phyloP scores from a whole-genome alignment of 2,888 invertebrate species.

The Lysandra coridon region DNA sequence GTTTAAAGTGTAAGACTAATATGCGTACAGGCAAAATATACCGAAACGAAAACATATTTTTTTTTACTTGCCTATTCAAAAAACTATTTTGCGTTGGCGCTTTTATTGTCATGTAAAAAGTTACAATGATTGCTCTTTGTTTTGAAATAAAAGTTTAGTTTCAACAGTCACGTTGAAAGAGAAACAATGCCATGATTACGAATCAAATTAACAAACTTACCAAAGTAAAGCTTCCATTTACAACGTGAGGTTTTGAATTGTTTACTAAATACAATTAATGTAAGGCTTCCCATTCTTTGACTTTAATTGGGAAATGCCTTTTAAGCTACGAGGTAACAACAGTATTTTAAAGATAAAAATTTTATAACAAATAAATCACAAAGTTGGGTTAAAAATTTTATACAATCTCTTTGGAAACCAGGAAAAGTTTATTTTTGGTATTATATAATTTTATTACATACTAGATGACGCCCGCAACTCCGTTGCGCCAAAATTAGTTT shows the following conservation, averaged over 20 bases:
- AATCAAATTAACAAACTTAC: constrained; percentile 5
- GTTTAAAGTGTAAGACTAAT: no score
- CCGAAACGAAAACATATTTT: neutral
- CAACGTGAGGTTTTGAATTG: neutral
- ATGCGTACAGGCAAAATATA: neutral
- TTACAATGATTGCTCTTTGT: neutral
- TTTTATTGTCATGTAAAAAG: neutral
- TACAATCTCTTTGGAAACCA: no score
- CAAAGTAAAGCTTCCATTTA: neutral
- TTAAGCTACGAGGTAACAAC: neutral
- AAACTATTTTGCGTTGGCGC: neutral
- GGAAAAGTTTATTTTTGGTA: no score
- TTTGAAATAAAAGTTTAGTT: neutral
- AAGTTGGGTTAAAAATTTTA: no score
- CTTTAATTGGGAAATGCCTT: neutral
- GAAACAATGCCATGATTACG: neutral
- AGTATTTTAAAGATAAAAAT: neutral
- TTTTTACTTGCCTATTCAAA: neutral
- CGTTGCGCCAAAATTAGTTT: no score
- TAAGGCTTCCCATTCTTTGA: neutral
- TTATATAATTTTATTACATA: no score
- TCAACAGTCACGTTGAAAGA: neutral
- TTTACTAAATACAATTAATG: neutral
- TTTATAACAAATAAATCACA: neutral
- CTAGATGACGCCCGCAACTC: no score